phyloP scores from a whole-genome alignment of 2,113 vertebrate species.

The Paramisgurnus dabryanus region DNA sequence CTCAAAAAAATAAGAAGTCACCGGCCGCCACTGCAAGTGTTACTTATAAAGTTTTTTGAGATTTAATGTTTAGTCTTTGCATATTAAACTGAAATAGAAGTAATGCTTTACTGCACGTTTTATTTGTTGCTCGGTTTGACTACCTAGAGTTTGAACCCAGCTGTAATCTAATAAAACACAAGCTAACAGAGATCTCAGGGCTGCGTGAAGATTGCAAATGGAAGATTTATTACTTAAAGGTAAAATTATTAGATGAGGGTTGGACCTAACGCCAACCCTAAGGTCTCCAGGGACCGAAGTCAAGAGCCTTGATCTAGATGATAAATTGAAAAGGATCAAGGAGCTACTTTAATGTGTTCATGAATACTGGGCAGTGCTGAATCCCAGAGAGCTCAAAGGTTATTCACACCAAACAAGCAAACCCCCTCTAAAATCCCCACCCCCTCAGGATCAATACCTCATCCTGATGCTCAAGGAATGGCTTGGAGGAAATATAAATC shows the following conservation, averaged over 20 bases:
- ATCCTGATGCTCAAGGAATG: neutral
- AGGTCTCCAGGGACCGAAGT: neutral
- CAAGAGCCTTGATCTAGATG: slow-evolving; percentile 10
- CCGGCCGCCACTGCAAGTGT: no score
- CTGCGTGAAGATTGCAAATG: neutral
- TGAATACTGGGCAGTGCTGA: neutral
- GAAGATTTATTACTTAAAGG: neutral
- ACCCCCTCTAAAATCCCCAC: neutral
- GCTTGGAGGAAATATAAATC: slow-evolving; percentile 16
- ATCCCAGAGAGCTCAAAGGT: slow-evolving; percentile 17
- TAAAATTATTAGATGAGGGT: neutral
- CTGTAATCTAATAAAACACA: neutral
- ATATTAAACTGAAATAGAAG: no score
- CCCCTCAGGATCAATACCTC: slow-evolving; percentile 22
- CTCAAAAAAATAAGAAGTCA: no score
- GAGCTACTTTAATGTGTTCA: neutral
- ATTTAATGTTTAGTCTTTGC: no score
- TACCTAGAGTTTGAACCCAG: neutral
- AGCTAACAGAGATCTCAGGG: neutral
- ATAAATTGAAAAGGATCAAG: slow-evolving; percentile 12
- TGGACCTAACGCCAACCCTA: neutral
- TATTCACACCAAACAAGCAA: slow-evolving; percentile 16
- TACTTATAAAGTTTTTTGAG: no score
- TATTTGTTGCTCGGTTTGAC: no score
- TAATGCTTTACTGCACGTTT: no score